Percentiles rank a stretch among this genome's conserved stretches.
These are phyloP conservation scores for Epinotia nisella DNA, from an alignment of 2,888 invertebrate species.

Conservation along the genomic window DNA sequence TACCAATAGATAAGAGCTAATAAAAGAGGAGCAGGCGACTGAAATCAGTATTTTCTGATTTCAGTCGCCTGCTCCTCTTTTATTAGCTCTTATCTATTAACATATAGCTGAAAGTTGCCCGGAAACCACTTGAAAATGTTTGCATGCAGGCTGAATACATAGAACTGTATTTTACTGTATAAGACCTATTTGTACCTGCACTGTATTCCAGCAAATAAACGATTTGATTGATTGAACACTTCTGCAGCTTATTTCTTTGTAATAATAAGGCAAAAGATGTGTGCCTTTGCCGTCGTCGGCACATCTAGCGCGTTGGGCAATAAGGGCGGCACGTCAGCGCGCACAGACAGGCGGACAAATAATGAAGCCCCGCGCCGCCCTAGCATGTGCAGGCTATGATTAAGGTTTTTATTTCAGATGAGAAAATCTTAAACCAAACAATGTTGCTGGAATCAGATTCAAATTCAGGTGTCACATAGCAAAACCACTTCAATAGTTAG, in stretches of 20 bases:
- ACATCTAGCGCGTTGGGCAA: conserved; percentile 21
- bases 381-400: neutral
- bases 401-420: too few species aligned
- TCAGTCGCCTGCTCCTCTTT: neutral
- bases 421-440: neutral
- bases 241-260: neutral
- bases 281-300: neutral
- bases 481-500: too few species aligned
- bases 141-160: too few species aligned
- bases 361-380: conserved; percentile 9
- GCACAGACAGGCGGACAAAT: conserved; percentile 14
- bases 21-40: neutral
- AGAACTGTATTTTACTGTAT: too few species aligned
- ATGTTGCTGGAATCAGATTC: neutral
- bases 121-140: too few species aligned
- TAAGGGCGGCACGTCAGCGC: conserved; percentile 12
- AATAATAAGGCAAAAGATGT: neutral
- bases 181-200: too few species aligned
- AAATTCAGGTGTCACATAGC: neutral
- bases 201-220: too few species aligned
- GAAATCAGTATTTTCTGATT: neutral
- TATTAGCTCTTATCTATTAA: conserved; percentile 3
- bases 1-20: neutral
- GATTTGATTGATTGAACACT: too few species aligned
- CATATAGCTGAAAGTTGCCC: conserved; percentile 6